phyloP scores from a whole-genome alignment of 2,888 invertebrate species.

The Conistra vaccinii region DNA sequence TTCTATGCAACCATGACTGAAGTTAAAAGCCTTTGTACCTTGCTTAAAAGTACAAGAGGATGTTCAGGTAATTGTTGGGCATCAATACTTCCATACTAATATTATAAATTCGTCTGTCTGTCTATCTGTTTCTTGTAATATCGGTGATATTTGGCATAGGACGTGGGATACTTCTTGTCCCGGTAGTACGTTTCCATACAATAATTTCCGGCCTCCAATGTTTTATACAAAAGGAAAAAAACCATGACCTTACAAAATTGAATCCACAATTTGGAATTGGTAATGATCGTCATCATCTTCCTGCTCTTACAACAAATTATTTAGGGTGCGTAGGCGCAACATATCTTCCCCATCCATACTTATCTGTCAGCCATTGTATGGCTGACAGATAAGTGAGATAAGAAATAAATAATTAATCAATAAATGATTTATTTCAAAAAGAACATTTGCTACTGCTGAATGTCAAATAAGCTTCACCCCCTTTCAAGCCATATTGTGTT shows the following conservation, averaged over 20 bases:
- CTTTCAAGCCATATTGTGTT: too few species aligned
- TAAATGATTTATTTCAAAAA: background rate
- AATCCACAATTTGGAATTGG: background rate
- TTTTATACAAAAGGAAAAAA: background rate
- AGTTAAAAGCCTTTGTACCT: constrained; percentile 12
- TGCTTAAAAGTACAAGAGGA: constrained; percentile 9
- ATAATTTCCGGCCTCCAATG: background rate
- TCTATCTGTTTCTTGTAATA: background rate
- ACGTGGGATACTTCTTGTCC: background rate
- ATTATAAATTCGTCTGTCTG: background rate
- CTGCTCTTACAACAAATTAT: too few species aligned
- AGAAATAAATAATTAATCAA: too few species aligned
- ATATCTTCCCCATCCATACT: background rate
- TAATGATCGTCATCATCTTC: too few species aligned
- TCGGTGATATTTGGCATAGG: background rate
- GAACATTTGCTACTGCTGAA: too few species aligned
- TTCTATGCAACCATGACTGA: constrained; percentile 31
- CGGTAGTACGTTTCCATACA: background rate
- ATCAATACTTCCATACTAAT: background rate
- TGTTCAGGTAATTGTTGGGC: constrained; percentile 24
- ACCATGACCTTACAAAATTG: background rate
- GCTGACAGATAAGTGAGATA: too few species aligned
- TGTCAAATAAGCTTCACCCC: too few species aligned
- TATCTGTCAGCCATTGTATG: too few species aligned
- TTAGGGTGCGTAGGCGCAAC: background rate